Evolutionary conservation across 2,888 invertebrate species (phyloP).

Genomic region (Cynaeus angustus): DNA sequence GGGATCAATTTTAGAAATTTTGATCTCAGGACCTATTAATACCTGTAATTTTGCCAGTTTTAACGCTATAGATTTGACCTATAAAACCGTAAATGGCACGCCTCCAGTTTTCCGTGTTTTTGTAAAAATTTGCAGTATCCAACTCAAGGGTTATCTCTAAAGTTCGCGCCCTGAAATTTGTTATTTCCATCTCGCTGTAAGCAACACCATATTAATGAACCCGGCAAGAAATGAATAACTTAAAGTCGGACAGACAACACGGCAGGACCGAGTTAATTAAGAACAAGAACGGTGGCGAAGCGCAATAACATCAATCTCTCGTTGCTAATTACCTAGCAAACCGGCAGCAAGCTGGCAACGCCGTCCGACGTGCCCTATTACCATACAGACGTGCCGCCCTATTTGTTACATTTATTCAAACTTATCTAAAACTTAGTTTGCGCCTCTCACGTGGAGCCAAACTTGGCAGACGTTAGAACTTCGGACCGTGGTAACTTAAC

Average conservation of each 20-base stretch:
- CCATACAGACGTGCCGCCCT: slow-evolving; percentile 50
- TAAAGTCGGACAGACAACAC: slow-evolving; percentile 58
- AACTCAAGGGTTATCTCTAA: slow-evolving; percentile 3
- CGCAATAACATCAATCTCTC: slow-evolving; percentile 64
- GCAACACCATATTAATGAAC: slow-evolving; percentile 43
- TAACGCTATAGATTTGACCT: no score
- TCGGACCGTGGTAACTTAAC: slow-evolving; percentile 36
- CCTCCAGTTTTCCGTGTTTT: no score
- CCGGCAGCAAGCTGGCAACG: slow-evolving; percentile 58
- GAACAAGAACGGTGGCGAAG: slow-evolving; percentile 61
- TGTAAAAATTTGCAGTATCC: background rate
- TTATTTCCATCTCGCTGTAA: slow-evolving; percentile 40
- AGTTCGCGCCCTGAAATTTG: slow-evolving; percentile 25
- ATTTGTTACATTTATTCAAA: slow-evolving; percentile 54
- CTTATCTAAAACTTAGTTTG: slow-evolving; percentile 51
- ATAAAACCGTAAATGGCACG: no score
- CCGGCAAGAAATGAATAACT: slow-evolving; percentile 52
- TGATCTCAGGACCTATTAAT: no score
- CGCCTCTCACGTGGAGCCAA: slow-evolving; percentile 51
- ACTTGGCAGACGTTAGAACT: slow-evolving; percentile 53
- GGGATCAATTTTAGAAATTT: no score
- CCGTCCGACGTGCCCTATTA: slow-evolving; percentile 59
- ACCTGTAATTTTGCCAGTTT: no score
- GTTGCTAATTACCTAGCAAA: slow-evolving; percentile 62
- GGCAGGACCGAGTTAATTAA: slow-evolving; percentile 62